These are phyloP conservation scores for Thyatira batis DNA, from an alignment of 2,888 invertebrate genomes.

Conservation along the genomic window DNA sequence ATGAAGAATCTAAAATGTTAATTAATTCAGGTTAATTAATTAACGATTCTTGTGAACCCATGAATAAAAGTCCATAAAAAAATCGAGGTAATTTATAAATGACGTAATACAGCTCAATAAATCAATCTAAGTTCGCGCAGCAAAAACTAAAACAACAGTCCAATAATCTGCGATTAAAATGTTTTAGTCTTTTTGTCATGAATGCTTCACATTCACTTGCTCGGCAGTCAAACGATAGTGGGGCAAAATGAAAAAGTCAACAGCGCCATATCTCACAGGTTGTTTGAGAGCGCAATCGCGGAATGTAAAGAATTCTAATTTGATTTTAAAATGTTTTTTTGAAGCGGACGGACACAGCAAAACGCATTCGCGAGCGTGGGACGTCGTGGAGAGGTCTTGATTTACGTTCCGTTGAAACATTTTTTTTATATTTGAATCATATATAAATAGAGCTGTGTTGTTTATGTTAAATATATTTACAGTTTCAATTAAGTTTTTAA, in stretches of 20 bases:
- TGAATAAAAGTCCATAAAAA: neutral
- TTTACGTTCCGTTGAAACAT: conserved; percentile 33
- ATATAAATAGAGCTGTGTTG: conserved; percentile 17
- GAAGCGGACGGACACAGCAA: conserved; percentile 24
- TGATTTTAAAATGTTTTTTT: conserved; percentile 41
- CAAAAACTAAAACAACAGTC: conserved; percentile 25
- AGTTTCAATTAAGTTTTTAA: conserved; percentile 1
- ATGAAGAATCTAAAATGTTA: neutral
- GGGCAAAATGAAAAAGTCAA: conserved; percentile 37
- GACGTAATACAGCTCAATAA: neutral
- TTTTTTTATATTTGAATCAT: conserved; percentile 21
- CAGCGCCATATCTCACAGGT: conserved; percentile 50
- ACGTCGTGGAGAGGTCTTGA: conserved; percentile 36
- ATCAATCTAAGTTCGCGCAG: neutral
- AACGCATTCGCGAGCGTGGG: conserved; percentile 47
- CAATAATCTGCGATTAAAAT: conserved; percentile 5
- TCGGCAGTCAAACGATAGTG: conserved; percentile 22
- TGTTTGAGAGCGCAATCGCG: conserved; percentile 41
- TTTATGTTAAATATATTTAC: conserved; percentile 15
- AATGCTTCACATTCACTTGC: conserved; percentile 21
- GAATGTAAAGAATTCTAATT: conserved; percentile 67
- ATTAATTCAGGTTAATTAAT: neutral
- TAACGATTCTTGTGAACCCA: neutral
- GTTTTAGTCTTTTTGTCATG: conserved; percentile 25
- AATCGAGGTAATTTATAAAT: neutral